Evolutionary conservation across 2,888 invertebrate species (phyloP).

Genomic region (Itoplectis maculator): DNA sequence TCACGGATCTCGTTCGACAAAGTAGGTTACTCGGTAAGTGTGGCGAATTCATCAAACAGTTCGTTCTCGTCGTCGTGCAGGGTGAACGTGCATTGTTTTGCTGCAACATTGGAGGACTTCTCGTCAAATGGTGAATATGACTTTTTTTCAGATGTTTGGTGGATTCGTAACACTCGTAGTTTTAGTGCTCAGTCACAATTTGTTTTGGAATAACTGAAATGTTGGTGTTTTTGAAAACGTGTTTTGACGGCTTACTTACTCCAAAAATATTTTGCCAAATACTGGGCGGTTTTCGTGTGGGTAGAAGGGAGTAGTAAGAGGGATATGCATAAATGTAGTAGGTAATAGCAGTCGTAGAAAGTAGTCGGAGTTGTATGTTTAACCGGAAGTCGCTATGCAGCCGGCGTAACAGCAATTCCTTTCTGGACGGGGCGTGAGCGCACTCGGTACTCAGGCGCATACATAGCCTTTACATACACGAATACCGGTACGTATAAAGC

Average conservation of each 20-base stretch:
- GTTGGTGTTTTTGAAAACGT: too few species aligned
- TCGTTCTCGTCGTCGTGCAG: background rate
- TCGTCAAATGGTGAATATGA: too few species aligned
- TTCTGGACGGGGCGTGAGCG: constrained; percentile 50
- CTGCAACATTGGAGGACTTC: too few species aligned
- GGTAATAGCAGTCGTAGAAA: constrained; percentile 3
- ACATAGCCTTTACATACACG: constrained; percentile 37
- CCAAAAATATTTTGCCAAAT: background rate
- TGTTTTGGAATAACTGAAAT: too few species aligned
- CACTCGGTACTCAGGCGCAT: constrained; percentile 51
- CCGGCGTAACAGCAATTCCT: constrained; percentile 65
- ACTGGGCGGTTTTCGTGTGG: background rate
- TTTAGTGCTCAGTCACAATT: too few species aligned
- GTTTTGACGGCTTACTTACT: background rate
- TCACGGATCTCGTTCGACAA: background rate
- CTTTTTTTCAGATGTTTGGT: too few species aligned
- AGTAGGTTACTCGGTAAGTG: constrained; percentile 14
- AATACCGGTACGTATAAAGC: constrained; percentile 24
- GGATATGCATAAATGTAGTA: constrained; percentile 23
- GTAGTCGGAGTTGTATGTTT: constrained; percentile 33
- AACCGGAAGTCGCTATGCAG: constrained; percentile 61
- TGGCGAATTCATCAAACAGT: background rate
- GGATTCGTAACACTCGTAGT: too few species aligned
- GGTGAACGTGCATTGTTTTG: too few species aligned
- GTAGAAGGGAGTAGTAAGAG: constrained; percentile 18